Percentiles rank a stretch among this genome's conserved stretches.
Evolutionary conservation across 2,797 vertebrate genomes (phyloP).

Genomic region (Coregonus suidteri): DNA sequence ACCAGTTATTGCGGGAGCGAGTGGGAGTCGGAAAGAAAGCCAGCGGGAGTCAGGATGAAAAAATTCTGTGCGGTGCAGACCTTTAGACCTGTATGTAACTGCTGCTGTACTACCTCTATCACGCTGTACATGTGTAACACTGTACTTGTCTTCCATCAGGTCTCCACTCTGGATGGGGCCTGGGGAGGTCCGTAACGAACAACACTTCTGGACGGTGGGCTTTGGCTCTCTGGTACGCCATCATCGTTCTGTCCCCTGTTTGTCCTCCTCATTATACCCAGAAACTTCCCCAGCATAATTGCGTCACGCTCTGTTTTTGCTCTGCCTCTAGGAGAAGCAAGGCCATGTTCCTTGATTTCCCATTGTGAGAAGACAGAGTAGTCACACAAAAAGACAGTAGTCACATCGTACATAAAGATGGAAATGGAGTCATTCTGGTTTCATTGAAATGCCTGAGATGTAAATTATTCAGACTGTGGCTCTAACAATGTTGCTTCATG

Average conservation of each 20-base stretch:
- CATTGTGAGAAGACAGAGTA: neutral
- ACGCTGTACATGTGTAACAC: neutral
- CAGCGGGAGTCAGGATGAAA: no score
- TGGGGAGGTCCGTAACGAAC: conserved; percentile 96
- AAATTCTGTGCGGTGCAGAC: no score
- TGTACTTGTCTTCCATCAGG: conserved; percentile 70
- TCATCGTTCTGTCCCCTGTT: neutral
- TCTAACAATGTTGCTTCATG: neutral
- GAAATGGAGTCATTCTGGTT: neutral
- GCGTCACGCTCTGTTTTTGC: conserved; percentile 14
- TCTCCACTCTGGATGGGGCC: conserved; percentile 94
- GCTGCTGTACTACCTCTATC: neutral
- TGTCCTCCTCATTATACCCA: neutral
- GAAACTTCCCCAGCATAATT: neutral
- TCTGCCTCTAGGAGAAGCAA: neutral
- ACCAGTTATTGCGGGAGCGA: no score
- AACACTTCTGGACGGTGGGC: conserved; percentile 97
- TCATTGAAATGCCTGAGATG: neutral
- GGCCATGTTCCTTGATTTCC: neutral
- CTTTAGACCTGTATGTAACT: no score
- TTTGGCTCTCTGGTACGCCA: conserved; percentile 92
- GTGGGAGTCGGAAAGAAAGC: no score
- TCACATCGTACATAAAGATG: neutral
- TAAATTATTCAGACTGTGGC: neutral
- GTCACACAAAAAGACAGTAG: neutral